Evolutionary conservation across 1,140 invertebrate species (phyloP), one percentile per base, ranked within the genome.

Genomic region (Monomorium pharaonis): DNA sequence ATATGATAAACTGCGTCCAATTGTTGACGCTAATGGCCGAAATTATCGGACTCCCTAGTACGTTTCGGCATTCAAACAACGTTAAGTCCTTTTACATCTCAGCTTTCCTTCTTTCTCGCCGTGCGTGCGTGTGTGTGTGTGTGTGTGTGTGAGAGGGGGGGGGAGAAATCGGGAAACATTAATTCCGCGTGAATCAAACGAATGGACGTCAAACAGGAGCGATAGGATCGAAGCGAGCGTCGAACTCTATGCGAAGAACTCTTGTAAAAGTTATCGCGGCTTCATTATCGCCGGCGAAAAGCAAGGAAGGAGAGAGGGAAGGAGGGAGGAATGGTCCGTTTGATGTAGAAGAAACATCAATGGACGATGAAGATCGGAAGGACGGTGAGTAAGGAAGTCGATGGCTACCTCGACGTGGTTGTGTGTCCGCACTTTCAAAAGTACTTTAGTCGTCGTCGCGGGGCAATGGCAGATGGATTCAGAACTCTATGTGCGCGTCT

Each of bases 251-350:
- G 42, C 27, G 49, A 74, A 74, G 18, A 74, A 83, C 72, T 77
- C 30, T 84, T 44, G 72, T 65, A 77, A 75, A 77, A 84, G 78
- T 83, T 83, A 83, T 83, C 67, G 54, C 67, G 51, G 24, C 37
- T 81, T 81, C 51, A 81, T 81, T 81, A 87, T 76, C 60, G 33
- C 9, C 12, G 16, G 12, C 24, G 24, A n/a, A 12, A 2, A 2
- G 44, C 44, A 12, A 0, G 37, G n/a, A 30, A 12, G 42, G 3
- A 4, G 30, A 33, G n/a, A n/a, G n/a, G n/a, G n/a, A n/a, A n/a
- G n/a, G n/a, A n/a, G n/a, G n/a, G n/a, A n/a, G n/a, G n/a, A n/a
- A n/a, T n/a, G n/a, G 60, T 10, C 51, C 58, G 62, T 51, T 88
- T 42, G 12, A 37, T 7, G 2, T 54, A 18, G 27, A 14, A 33